A percentile compares a stretch with the other conserved stretches of the same genome.
Conservation (phyloP, 2,888 invertebrate species). For the Dynastes hyllus region DNA sequence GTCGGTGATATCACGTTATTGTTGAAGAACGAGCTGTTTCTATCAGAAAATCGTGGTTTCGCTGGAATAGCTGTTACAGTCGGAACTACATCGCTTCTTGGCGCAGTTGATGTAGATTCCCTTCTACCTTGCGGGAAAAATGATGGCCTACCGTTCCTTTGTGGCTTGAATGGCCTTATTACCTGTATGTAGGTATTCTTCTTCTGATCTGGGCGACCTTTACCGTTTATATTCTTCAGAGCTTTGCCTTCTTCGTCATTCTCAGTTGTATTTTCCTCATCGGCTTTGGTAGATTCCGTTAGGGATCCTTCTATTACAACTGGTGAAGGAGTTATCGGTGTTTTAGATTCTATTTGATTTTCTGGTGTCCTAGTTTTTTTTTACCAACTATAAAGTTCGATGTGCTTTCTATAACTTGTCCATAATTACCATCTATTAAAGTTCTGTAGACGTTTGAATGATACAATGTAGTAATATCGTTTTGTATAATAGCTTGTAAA, state of each 20-base stretch:
- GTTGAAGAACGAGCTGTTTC: constrained; percentile 66
- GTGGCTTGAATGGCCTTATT: constrained; percentile 87
- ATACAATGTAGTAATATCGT: constrained; percentile 80
- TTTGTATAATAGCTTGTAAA: constrained; percentile 74
- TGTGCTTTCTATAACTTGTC: constrained; percentile 85
- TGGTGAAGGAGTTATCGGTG: constrained; percentile 75
- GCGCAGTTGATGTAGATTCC: constrained; percentile 88
- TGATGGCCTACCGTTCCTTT: constrained; percentile 81
- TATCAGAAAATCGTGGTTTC: constrained; percentile 75
- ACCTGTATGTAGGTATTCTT: constrained; percentile 88
- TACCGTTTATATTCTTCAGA: constrained; percentile 73
- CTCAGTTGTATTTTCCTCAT: constrained; percentile 72
- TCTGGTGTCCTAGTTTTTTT: constrained; percentile 68
- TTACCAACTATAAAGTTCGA: constrained; percentile 78
- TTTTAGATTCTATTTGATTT: constrained; percentile 65
- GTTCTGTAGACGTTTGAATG: constrained; percentile 84
- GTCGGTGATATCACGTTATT: constrained; percentile 64
- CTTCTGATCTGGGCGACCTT: constrained; percentile 79
- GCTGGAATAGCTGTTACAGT: constrained; percentile 93
- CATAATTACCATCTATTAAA: constrained; percentile 81
- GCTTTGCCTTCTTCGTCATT: constrained; percentile 72
- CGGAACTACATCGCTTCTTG: constrained; percentile 86
- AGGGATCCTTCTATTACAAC: constrained; percentile 85
- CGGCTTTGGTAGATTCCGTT: constrained; percentile 72
- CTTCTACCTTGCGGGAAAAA: constrained; percentile 84